Conservation (phyloP, 2,113 vertebrate species). For the Parotia lawesii region DNA sequence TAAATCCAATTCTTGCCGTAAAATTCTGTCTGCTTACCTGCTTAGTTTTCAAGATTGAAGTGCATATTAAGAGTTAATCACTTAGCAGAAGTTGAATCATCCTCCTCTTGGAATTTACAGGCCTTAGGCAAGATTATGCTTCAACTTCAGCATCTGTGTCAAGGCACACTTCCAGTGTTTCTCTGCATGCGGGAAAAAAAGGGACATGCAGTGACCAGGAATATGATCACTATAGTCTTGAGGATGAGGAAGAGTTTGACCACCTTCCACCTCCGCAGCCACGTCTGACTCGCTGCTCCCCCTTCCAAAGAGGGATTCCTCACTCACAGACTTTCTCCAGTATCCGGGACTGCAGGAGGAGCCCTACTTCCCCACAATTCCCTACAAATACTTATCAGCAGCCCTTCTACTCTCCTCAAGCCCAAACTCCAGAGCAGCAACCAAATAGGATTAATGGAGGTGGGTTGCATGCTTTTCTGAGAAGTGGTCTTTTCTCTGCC, state of each 20-base stretch:
- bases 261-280: conserved; percentile 92
- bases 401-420: conserved; percentile 79
- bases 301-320: conserved; percentile 87
- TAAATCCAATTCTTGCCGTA: neutral
- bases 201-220: conserved; percentile 80
- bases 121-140: conserved; percentile 95
- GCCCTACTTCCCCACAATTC: conserved; percentile 83
- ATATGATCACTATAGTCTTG: conserved; percentile 85
- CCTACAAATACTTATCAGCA: conserved; percentile 80
- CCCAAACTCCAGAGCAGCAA: conserved; percentile 77
- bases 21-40: neutral
- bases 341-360: conserved; percentile 88
- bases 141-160: conserved; percentile 87
- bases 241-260: conserved; percentile 92
- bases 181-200: conserved; percentile 79
- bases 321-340: conserved; percentile 97
- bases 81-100: neutral
- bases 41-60: neutral
- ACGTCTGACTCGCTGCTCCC: conserved; percentile 82
- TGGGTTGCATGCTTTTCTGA: conserved; percentile 50
- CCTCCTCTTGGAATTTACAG: conserved; percentile 63
- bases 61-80: neutral
- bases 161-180: conserved; percentile 86
- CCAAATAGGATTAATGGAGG: conserved; percentile 84
- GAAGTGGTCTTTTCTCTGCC: neutral